Evolutionary conservation across 2,888 invertebrate species (phyloP).

Genomic region (Heliconius ethilla): DNA sequence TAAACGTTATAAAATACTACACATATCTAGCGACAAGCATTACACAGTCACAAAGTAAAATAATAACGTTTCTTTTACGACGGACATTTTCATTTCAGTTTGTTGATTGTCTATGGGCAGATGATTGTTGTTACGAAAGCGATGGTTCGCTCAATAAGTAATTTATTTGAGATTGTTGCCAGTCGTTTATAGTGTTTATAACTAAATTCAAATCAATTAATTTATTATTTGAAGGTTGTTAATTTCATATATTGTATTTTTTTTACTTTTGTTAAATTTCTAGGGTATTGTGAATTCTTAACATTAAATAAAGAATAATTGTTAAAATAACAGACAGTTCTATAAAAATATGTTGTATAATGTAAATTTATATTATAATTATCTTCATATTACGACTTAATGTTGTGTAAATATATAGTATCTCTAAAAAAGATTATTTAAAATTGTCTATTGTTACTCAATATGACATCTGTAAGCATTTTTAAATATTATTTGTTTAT

Average conservation of each 20-base stretch:
- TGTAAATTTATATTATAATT: neutral
- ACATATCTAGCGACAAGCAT: constrained; percentile 70
- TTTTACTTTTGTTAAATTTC: neutral
- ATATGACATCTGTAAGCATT: constrained; percentile 6
- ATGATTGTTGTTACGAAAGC: constrained; percentile 50
- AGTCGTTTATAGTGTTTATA: constrained; percentile 12
- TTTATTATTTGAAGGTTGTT: neutral
- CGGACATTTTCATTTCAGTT: constrained; percentile 79
- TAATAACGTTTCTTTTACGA: constrained; percentile 74
- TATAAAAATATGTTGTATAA: neutral
- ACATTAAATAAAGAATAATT: neutral
- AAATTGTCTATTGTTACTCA: neutral
- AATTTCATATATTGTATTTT: neutral
- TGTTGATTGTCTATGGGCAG: constrained; percentile 71
- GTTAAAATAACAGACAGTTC: neutral
- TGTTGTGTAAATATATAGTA: neutral
- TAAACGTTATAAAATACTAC: constrained; percentile 66
- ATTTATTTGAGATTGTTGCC: constrained; percentile 35
- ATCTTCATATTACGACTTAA: neutral
- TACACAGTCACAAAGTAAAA: constrained; percentile 72
- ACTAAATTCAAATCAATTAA: neutral
- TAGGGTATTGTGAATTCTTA: neutral
- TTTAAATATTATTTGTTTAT: constrained; percentile 12
- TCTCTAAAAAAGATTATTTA: neutral
- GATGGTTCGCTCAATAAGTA: constrained; percentile 47